Conservation (phyloP, 2,113 vertebrate genomes). For the Asarcornis scutulata region DNA sequence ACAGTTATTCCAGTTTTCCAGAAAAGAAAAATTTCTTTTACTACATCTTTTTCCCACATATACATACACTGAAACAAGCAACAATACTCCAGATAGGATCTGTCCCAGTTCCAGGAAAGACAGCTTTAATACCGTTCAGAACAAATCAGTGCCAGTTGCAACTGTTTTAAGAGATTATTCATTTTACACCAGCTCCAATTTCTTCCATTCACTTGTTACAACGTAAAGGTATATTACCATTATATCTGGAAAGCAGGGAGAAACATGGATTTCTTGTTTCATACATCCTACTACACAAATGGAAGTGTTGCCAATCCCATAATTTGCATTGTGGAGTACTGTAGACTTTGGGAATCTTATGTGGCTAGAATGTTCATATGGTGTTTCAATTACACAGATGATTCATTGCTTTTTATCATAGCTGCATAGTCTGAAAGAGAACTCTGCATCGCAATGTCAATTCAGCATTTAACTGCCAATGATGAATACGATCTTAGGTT, state of each 20-base stretch:
- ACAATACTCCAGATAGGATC: neutral
- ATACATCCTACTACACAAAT: neutral
- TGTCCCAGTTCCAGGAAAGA: neutral
- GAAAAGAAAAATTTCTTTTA: neutral
- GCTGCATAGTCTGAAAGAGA: neutral
- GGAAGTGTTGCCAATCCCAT: neutral
- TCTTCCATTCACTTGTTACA: neutral
- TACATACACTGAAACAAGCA: neutral
- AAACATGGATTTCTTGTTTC: slow-evolving; percentile 45
- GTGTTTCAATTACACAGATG: slow-evolving; percentile 31
- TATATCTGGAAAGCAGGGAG: neutral
- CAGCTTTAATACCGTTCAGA: neutral
- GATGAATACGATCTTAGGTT: neutral
- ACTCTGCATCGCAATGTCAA: neutral
- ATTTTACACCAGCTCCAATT: neutral
- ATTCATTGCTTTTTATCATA: slow-evolving; percentile 34
- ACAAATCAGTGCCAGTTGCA: neutral
- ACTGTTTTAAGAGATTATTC: neutral
- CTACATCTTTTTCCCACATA: neutral
- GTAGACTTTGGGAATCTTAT: neutral
- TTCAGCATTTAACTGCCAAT: neutral
- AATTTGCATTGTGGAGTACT: neutral
- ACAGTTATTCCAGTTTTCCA: neutral
- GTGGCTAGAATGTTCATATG: neutral
- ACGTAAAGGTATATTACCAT: neutral